Conservation (phyloP, 1,140 invertebrate genomes). For the Pteromalus puparum region DNA sequence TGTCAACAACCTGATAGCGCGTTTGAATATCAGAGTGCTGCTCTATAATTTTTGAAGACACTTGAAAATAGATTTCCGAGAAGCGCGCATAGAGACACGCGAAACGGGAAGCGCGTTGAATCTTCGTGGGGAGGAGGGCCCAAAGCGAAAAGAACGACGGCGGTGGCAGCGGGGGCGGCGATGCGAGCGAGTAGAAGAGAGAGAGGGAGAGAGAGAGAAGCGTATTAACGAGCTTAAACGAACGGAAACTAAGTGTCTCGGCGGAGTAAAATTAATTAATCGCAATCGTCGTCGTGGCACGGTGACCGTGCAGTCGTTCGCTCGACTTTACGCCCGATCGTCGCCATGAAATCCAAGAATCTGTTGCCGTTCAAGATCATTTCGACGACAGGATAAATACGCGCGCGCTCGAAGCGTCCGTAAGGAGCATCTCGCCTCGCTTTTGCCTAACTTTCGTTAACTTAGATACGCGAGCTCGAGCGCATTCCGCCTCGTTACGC, state of each 20-base stretch:
- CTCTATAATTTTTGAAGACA: not conserved
- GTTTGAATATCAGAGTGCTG: not conserved
- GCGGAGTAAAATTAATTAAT: constrained; percentile 76
- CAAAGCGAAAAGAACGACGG: not conserved
- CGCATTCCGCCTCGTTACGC: constrained; percentile 47
- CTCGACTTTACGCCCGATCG: constrained; percentile 66
- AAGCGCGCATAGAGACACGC: not conserved
- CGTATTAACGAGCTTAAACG: constrained; percentile 74
- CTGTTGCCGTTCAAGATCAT: constrained; percentile 49
- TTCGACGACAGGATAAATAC: constrained; percentile 46
- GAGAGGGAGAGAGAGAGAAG: constrained; percentile 39
- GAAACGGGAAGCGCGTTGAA: not conserved
- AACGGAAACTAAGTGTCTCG: constrained; percentile 76
- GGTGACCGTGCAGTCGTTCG: constrained; percentile 64
- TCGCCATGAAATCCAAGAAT: constrained; percentile 54
- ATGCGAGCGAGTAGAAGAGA: not conserved
- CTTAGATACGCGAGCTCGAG: not conserved
- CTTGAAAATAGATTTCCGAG: not conserved
- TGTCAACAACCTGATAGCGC: not conserved
- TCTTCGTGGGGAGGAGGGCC: not conserved
- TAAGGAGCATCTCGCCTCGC: constrained; percentile 16
- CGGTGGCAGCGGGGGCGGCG: constrained; percentile 19
- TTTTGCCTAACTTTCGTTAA: constrained; percentile 27
- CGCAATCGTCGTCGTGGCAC: constrained; percentile 72
- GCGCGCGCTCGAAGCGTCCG: not conserved